Evolutionary conservation across 2,797 vertebrate genomes (phyloP).

Genomic region (Craterocephalus amniculus): DNA sequence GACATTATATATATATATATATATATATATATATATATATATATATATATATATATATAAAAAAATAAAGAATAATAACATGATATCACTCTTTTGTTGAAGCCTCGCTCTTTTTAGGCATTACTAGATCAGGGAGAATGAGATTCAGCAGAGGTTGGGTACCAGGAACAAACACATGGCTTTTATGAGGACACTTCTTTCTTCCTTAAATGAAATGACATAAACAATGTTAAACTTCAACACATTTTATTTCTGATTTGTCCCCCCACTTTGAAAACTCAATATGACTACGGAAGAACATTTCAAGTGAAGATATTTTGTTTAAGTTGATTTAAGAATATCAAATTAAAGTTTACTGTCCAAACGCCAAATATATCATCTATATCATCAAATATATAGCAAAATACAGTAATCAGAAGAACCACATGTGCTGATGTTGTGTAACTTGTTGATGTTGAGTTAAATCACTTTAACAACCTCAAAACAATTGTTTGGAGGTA

Average conservation of each 20-base stretch:
- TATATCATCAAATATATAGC: neutral
- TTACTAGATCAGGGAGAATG: neutral
- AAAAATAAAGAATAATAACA: too few relatives aligned
- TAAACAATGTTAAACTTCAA: neutral
- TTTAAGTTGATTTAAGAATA: neutral
- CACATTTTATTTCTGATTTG: neutral
- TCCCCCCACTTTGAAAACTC: neutral
- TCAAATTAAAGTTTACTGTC: neutral
- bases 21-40: too few relatives aligned
- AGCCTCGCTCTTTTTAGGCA: neutral
- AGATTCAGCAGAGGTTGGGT: constrained; percentile 1
- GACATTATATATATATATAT: too few relatives aligned
- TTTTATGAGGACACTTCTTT: neutral
- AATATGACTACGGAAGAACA: neutral
- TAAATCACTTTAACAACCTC: too few relatives aligned
- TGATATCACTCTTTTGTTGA: neutral
- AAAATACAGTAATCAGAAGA: neutral
- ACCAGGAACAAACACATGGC: neutral
- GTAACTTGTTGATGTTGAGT: too few relatives aligned
- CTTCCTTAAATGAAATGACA: neutral
- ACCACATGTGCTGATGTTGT: too few relatives aligned
- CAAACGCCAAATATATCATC: neutral
- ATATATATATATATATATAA: too few relatives aligned
- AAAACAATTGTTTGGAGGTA: too few relatives aligned
- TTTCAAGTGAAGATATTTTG: neutral